These are phyloP conservation scores for Onychorhynchus coronatus DNA, from an alignment of 2,113 vertebrate species.

Conservation along the genomic window DNA sequence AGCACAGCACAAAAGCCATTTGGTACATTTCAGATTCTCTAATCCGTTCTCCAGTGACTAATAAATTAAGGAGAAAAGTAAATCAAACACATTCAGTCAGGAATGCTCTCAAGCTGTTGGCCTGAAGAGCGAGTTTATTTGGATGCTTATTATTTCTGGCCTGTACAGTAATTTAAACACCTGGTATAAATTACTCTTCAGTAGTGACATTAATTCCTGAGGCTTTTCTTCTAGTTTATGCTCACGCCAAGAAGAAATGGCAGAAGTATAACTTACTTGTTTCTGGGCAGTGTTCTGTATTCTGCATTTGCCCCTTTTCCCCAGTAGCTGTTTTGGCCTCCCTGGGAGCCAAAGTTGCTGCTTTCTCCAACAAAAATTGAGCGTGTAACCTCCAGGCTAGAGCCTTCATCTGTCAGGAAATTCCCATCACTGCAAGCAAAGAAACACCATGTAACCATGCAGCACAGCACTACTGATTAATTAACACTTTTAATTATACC, in stretches of 20 bases:
- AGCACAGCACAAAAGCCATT: not conserved
- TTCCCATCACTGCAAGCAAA: conserved; percentile 59
- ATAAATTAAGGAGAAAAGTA: conserved; percentile 31
- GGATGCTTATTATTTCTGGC: conserved; percentile 50
- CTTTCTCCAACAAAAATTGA: conserved; percentile 68
- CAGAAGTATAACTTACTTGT: conserved; percentile 62
- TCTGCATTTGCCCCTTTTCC: conserved; percentile 63
- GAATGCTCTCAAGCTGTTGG: conserved; percentile 12
- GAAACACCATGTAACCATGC: not conserved
- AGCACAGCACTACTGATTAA: not conserved
- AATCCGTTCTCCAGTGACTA: not conserved
- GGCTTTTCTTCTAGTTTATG: not conserved
- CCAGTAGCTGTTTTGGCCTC: conserved; percentile 70
- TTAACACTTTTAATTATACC: not conserved
- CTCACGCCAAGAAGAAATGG: not conserved
- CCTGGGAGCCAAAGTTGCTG: conserved; percentile 53
- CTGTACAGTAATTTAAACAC: conserved; percentile 10
- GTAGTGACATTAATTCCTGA: not conserved
- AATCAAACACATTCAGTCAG: not conserved
- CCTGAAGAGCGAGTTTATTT: conserved; percentile 11
- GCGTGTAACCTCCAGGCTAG: conserved; percentile 44
- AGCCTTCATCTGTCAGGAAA: conserved; percentile 55
- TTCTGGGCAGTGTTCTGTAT: conserved; percentile 62
- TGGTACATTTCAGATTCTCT: not conserved
- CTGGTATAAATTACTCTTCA: not conserved